A percentile compares a stretch with the other conserved stretches of the same genome.
Conservation (phyloP, 2,797 vertebrate species). For the Gorsachius magnificus region DNA sequence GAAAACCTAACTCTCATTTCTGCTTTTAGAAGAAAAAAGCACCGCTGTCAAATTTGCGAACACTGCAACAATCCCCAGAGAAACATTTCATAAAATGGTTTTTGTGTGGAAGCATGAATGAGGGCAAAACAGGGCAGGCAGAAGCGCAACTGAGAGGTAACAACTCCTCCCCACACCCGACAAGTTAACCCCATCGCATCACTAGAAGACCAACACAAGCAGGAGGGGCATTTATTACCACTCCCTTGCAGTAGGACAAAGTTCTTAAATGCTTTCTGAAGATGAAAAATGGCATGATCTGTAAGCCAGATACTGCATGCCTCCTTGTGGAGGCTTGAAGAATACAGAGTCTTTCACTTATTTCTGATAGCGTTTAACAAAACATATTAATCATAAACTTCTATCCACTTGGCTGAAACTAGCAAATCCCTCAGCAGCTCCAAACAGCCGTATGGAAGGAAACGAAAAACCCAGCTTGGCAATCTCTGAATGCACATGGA, state of each 20-base stretch:
- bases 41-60: accelerated
- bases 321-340: not conserved
- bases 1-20: not conserved
- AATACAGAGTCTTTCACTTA: not conserved
- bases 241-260: not conserved
- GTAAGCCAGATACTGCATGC: not conserved
- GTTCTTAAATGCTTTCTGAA: not conserved
- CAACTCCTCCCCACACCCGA: not conserved
- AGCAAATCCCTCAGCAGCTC: not conserved
- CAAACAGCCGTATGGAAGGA: not conserved
- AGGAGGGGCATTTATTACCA: not conserved
- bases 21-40: not conserved
- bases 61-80: not conserved
- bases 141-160: not conserved
- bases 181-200: not conserved
- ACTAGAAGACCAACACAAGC: not conserved
- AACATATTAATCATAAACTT: not conserved
- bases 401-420: not conserved
- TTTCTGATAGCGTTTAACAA: not conserved
- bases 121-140: not conserved
- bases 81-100: accelerated
- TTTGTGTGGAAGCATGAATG: not conserved
- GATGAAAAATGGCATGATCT: not conserved
- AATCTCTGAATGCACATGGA: not conserved
- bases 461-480: conserved; percentile 5